These are phyloP conservation scores for Xenopus tropicalis DNA, from an alignment of 2,113 vertebrate genomes.

Conservation along the genomic window DNA sequence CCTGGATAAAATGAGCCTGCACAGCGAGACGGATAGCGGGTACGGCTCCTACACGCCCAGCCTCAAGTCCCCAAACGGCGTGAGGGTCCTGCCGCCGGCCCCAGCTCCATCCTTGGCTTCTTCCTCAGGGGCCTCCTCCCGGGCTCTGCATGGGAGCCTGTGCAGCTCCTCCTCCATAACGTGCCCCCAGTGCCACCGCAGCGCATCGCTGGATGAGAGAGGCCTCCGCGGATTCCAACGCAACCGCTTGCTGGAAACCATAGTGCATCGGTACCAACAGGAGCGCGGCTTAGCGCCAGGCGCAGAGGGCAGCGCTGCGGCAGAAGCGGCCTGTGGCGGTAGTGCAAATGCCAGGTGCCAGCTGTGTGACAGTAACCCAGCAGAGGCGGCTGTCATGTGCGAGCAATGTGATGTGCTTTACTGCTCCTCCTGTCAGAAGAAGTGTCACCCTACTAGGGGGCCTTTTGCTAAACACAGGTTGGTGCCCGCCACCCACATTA, in stretches of 20 bases:
- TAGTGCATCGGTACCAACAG: conserved; percentile 85
- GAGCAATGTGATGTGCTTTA: conserved; percentile 94
- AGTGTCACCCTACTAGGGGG: conserved; percentile 90
- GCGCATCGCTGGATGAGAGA: conserved; percentile 88
- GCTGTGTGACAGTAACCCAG: conserved; percentile 75
- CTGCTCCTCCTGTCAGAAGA: conserved; percentile 86
- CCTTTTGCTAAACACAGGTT: conserved; percentile 91
- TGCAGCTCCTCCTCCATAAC: conserved; percentile 81
- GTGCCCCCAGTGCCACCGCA: conserved; percentile 93
- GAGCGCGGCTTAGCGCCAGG: conserved; percentile 55
- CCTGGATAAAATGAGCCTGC: conserved; percentile 89
- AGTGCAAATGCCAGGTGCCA: conserved; percentile 66
- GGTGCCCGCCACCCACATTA: conserved; percentile 64
- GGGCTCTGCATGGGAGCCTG: conserved; percentile 54
- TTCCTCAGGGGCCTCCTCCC: conserved; percentile 45
- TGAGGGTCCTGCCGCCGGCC: conserved; percentile 80
- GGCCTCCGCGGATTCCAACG: conserved; percentile 88
- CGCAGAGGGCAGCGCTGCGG: background rate
- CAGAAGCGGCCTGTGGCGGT: conserved; percentile 42
- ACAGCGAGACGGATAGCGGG: conserved; percentile 95
- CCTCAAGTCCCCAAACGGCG: conserved; percentile 89
- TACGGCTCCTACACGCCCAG: conserved; percentile 94
- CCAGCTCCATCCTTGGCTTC: conserved; percentile 58
- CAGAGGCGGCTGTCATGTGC: conserved; percentile 77
- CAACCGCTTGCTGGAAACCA: conserved; percentile 89